phyloP scores from a whole-genome alignment of 2,113 vertebrate species.

The Lasiurus borealis region DNA sequence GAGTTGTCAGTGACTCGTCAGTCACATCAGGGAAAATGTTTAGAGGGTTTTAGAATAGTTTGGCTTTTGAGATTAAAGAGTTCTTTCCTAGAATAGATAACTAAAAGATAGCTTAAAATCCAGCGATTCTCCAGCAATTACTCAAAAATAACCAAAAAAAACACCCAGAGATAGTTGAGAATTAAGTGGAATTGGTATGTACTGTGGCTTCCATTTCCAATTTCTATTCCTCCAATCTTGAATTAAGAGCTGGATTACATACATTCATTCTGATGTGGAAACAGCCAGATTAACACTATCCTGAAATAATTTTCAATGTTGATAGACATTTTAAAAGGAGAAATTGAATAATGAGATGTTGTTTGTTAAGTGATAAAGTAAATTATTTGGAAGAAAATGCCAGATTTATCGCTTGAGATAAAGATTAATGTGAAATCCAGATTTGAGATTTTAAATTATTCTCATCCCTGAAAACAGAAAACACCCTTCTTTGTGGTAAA shows the following conservation, averaged over 20 bases:
- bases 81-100: not conserved
- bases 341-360: slow-evolving; percentile 12
- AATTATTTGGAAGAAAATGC: slow-evolving; percentile 39
- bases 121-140: not conserved
- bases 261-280: slow-evolving; percentile 15
- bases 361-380: not conserved
- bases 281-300: not conserved
- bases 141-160: slow-evolving; percentile 8
- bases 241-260: not conserved
- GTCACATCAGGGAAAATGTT: not conserved
- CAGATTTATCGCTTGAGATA: not conserved
- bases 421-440: slow-evolving; percentile 17
- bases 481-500: not conserved
- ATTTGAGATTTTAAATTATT: slow-evolving; percentile 28
- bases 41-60: not conserved
- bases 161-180: not conserved
- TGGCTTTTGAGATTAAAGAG: slow-evolving; percentile 12
- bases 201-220: not conserved
- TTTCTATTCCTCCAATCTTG: not conserved
- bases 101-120: slow-evolving; percentile 4
- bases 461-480: not conserved
- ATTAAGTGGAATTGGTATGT: slow-evolving; percentile 21
- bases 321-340: slow-evolving; percentile 25
- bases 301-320: not conserved
- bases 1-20: slow-evolving; percentile 50